Percentiles rank a stretch among this genome's conserved stretches.
phyloP scores from a whole-genome alignment of 2,888 invertebrate species.

The Tachina grossa region DNA sequence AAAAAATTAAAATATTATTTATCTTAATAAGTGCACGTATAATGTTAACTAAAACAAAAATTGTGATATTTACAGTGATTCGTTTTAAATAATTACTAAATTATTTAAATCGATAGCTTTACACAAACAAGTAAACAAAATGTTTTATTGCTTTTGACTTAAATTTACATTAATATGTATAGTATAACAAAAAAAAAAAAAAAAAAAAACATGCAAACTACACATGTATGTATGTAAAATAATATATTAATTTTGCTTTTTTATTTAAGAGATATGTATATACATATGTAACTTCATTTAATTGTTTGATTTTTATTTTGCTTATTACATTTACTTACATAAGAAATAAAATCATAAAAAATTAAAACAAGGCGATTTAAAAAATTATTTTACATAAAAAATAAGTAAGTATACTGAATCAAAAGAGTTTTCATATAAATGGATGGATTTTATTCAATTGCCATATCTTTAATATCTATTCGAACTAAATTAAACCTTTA shows the following conservation, averaged over 20 bases:
- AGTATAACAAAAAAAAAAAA: neutral
- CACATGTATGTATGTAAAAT: neutral
- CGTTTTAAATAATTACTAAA: slow-evolving; percentile 79
- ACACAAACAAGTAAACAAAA: slow-evolving; percentile 65
- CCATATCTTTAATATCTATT: neutral
- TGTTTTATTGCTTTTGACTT: slow-evolving; percentile 63
- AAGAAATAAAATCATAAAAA: neutral
- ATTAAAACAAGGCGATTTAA: neutral
- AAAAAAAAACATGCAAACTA: neutral
- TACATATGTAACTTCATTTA: neutral
- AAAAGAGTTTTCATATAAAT: neutral
- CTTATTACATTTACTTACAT: slow-evolving; percentile 8
- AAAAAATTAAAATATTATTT: slow-evolving; percentile 62
- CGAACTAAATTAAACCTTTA: too few relatives aligned
- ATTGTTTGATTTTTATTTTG: slow-evolving; percentile 18
- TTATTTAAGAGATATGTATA: slow-evolving; percentile 20
- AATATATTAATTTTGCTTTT: slow-evolving; percentile 10
- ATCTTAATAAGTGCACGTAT: slow-evolving; percentile 73
- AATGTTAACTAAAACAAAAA: slow-evolving; percentile 80
- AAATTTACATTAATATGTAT: slow-evolving; percentile 49
- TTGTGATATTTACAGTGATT: slow-evolving; percentile 83
- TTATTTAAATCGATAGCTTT: slow-evolving; percentile 77
- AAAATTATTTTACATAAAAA: slow-evolving; percentile 37
- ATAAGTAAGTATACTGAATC: neutral
- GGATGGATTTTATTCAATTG: neutral